Base-by-base conservation (phyloP, 1,140 invertebrate genomes). In the Scaptomyza graminum region DNA sequence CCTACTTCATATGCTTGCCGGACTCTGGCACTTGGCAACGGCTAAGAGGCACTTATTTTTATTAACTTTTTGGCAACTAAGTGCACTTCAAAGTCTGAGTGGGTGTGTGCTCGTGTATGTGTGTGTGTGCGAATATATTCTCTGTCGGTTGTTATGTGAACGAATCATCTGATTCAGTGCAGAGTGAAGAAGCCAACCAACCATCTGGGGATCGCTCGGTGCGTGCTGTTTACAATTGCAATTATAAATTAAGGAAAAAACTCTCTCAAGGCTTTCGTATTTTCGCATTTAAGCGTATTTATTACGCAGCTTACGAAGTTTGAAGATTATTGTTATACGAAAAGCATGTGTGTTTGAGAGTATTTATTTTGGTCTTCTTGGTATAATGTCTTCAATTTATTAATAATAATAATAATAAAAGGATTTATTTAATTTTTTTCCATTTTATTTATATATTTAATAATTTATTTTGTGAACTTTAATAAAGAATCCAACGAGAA, bases 21-120 rank as follows among this genome's bases (percentile, higher is more conserved):
- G 55, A 37, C n/a, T 56, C 60, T 46, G 57, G 56, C 60, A 61
- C 63, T 69, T 71, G 71, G 74, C 69, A 76, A 78, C 57, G 78
- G 66, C 75, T 72, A 79, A 87, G 75, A 76, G 83, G 78, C 82
- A 87, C 82, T 87, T 87, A 84, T 84, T 84, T 85, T 84, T 84
- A 84, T 84, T 85, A 84, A 84, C 81, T 84, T 84, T 83, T 84
- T 70, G 81, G 73, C 76, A 72, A 84, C 56, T 75, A 76, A 84
- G 80, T 85, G 76, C 81, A 74, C 80, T 84, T 85, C 72, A 84
- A 84, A 76, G 64, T 85, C 44, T 60, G 47, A 51, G 52, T 46
- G 34, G 37, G 34, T 68, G 41, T 54, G 67, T 15, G 9, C 9
- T 9, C 11, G 37, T 62, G 25, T 74, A 60, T 49, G 34, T 5